Percentiles rank a stretch among this genome's conserved stretches.
These are phyloP conservation scores for Colinus virginianus DNA, from an alignment of 2,113 vertebrate species.

Conservation along the genomic window DNA sequence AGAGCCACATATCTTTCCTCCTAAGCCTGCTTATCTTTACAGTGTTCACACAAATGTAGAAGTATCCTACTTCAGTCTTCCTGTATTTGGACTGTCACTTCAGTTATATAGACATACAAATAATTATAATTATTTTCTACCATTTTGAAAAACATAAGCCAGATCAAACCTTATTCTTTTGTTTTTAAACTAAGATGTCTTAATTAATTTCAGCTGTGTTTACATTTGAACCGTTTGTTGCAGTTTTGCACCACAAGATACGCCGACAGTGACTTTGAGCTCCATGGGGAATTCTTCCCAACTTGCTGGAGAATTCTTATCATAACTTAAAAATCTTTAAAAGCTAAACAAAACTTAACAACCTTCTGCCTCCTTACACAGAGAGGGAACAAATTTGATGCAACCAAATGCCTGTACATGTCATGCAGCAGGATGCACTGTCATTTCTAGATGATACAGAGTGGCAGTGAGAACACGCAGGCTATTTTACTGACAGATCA, in stretches of 20 bases:
- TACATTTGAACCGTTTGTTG: not conserved
- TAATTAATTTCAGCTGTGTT: slow-evolving; percentile 42
- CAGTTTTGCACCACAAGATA: slow-evolving; percentile 21
- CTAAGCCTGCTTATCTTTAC: not conserved
- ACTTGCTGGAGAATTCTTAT: slow-evolving; percentile 3
- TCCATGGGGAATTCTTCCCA: not conserved
- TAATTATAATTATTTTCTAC: not conserved
- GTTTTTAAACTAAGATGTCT: not conserved
- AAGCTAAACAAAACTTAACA: slow-evolving; percentile 33
- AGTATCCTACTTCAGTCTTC: not conserved
- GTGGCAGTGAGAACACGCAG: not conserved
- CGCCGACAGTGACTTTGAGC: not conserved
- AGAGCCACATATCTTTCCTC: not conserved
- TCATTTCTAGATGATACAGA: not conserved
- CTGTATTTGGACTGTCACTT: not conserved
- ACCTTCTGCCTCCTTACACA: not conserved
- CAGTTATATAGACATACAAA: not conserved
- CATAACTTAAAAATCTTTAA: not conserved
- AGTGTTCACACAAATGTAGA: not conserved
- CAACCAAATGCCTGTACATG: not conserved
- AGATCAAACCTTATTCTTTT: not conserved
- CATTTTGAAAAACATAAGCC: not conserved
- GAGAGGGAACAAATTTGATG: not conserved
- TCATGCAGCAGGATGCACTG: not conserved
- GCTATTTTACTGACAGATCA: not conserved